Evolutionary conservation across 2,797 vertebrate genomes (phyloP).

Genomic region (Neosilurus hyrtlii): DNA sequence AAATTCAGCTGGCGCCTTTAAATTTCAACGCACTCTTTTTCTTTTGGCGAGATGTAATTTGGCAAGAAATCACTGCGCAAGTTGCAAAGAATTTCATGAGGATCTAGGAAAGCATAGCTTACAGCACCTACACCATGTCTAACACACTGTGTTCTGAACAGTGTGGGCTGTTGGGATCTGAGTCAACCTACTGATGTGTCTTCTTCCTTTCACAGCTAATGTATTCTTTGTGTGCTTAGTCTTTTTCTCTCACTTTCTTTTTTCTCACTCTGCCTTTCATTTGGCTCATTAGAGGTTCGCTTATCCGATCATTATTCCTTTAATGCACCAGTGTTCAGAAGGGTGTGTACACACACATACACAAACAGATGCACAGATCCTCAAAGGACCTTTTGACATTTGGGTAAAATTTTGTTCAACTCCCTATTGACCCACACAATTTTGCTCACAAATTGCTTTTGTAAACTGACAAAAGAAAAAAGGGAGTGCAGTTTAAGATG

Average conservation of each 20-base stretch:
- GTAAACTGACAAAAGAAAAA: not conserved
- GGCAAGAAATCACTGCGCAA: not conserved
- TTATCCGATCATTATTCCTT: slow-evolving; percentile 46
- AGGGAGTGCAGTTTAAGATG: not conserved
- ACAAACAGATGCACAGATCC: slow-evolving; percentile 15
- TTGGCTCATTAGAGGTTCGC: slow-evolving; percentile 46
- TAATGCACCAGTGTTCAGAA: slow-evolving; percentile 37
- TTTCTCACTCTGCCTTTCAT: slow-evolving; percentile 14
- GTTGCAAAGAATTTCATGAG: not conserved
- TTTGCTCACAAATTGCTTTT: not conserved
- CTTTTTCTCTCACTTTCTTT: not conserved
- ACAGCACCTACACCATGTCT: not conserved
- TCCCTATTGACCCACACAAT: not conserved
- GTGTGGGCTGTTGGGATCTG: not conserved
- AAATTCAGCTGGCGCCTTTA: too few species aligned
- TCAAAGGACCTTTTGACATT: slow-evolving; percentile 54
- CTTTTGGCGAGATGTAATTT: too few species aligned
- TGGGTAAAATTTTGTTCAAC: slow-evolving; percentile 47
- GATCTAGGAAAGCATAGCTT: not conserved
- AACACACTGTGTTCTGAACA: not conserved
- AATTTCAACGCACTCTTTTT: not conserved
- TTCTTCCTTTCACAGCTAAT: not conserved
- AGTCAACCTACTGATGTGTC: not conserved
- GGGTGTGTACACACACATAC: slow-evolving; percentile 8
- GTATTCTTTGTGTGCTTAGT: not conserved